Base-by-base conservation (phyloP, 2,113 vertebrate genomes). In the Scartelaos histophorus region DNA sequence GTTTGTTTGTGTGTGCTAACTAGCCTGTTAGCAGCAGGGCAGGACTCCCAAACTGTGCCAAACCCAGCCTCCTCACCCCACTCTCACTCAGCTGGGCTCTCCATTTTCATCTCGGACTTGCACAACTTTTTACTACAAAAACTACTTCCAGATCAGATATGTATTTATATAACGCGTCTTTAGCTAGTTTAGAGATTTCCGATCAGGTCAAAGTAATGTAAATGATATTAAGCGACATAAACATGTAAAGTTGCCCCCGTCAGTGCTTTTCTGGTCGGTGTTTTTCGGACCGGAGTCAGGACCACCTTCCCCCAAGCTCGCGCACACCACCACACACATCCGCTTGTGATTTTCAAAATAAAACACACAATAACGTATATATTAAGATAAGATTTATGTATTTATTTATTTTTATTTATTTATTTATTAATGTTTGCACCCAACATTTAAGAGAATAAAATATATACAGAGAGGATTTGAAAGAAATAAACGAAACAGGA, bases 31-130 rank as follows among this genome's bases (percentile, higher is more conserved):
- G 85, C 82, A 87, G 71, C 74, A 88, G 84, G 82, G 88, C 89
- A 83, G 87, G 85, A 91, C 88, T 87, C 73, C 79, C 38, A 62
- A 70, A 69, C 81, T 29, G 38, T 73, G 85, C 89, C 87, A 93
- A 85, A 85, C 47, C 89, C 92, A 88, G 87, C 89, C 91, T 92
- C 92, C 90, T 91, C 92, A 88, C 87, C 85, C 88, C 92, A 89
- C 89, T 90, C 84, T 90, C 88, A 83, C 90, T 89, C 92, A 90
- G 90, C 91, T 90, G 85, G 83, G 82, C 88, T 90, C 93, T 92
- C 90, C 92, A 88, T 90, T 93, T 93, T 91, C 88, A 87, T 66
- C 76, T 67, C 75, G 67, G 49, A 81, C 38, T 90, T 85, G 87
- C 78, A 67, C 66, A 88, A 90, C 85, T 64, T 64, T 38, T 38